Evolutionary conservation across 2,113 vertebrate species (phyloP).

Genomic region (Nothoprocta perdicaria): DNA sequence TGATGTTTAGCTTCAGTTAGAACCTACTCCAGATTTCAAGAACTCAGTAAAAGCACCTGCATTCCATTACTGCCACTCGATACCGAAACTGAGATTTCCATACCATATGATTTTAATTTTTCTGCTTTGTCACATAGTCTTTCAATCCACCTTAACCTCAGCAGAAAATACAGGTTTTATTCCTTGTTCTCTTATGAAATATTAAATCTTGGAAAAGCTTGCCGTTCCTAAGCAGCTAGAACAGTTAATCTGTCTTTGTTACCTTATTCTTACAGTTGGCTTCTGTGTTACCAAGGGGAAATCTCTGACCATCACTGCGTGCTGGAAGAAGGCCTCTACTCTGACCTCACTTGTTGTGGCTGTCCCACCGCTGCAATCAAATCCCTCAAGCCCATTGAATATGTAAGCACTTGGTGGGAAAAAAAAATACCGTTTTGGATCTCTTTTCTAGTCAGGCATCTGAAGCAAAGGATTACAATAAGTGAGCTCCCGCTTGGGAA

Average conservation of each 20-base stretch:
- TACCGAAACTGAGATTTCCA: background rate
- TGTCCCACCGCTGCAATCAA: constrained; percentile 78
- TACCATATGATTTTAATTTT: background rate
- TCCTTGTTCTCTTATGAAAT: constrained; percentile 8
- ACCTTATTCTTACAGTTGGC: constrained; percentile 80
- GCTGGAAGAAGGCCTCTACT: constrained; percentile 86
- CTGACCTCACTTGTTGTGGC: constrained; percentile 84
- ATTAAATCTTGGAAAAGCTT: background rate
- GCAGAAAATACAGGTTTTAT: background rate
- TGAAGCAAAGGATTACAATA: background rate
- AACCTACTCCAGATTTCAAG: constrained; percentile 40
- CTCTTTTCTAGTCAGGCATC: background rate
- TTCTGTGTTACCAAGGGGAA: constrained; percentile 82
- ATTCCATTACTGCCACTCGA: background rate
- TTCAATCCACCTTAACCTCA: background rate
- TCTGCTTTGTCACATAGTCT: background rate
- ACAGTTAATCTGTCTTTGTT: constrained; percentile 11
- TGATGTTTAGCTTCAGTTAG: background rate
- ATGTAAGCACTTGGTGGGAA: constrained; percentile 76
- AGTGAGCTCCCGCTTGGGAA: background rate
- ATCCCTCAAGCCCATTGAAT: constrained; percentile 85
- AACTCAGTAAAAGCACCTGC: background rate
- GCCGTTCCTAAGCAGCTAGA: background rate
- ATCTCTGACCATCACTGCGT: constrained; percentile 81
- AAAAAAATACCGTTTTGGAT: background rate